Evolutionary conservation across 1,140 invertebrate genomes (phyloP).

Genomic region (Tenebrio molitor): DNA sequence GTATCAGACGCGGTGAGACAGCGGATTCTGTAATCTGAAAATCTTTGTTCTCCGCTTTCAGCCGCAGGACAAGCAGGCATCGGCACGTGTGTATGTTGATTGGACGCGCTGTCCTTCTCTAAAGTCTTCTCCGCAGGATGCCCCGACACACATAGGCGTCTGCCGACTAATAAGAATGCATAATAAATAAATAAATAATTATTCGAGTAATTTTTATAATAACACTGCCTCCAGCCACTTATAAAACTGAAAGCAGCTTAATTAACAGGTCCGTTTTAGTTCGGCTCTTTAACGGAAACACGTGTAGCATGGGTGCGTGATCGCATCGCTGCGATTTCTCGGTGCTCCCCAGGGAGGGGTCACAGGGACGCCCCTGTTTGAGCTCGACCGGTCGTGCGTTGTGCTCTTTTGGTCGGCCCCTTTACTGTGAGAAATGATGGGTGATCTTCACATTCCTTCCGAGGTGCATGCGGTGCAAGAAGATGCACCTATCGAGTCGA

Average conservation of each 20-base stretch:
- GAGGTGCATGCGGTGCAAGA: conserved; percentile 1
- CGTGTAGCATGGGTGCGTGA: not conserved
- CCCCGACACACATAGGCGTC: conserved; percentile 23
- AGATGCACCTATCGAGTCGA: conserved; percentile 9
- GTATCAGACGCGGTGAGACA: conserved; percentile 23
- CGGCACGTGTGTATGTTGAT: conserved; percentile 39
- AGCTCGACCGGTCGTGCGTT: conserved; percentile 2
- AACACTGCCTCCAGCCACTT: not conserved
- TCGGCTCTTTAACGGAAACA: not conserved
- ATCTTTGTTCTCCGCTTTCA: conserved; percentile 37
- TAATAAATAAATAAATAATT: conserved; percentile 7
- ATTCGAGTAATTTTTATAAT: not conserved
- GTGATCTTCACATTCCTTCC: conserved; percentile 15
- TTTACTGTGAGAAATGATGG: conserved; percentile 8
- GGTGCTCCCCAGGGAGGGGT: not conserved
- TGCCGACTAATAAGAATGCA: not conserved
- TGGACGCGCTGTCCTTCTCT: conserved; percentile 24
- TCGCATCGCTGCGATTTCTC: not conserved
- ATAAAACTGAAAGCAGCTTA: conserved; percentile 4
- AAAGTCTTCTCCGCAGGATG: not conserved
- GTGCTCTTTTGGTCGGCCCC: not conserved
- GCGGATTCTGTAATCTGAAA: conserved; percentile 31
- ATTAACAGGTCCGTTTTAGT: not conserved
- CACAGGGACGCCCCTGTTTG: not conserved
- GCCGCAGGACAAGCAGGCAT: conserved; percentile 38